Evolutionary conservation across 2,113 vertebrate species (phyloP).

Genomic region (Echinops telfairi): DNA sequence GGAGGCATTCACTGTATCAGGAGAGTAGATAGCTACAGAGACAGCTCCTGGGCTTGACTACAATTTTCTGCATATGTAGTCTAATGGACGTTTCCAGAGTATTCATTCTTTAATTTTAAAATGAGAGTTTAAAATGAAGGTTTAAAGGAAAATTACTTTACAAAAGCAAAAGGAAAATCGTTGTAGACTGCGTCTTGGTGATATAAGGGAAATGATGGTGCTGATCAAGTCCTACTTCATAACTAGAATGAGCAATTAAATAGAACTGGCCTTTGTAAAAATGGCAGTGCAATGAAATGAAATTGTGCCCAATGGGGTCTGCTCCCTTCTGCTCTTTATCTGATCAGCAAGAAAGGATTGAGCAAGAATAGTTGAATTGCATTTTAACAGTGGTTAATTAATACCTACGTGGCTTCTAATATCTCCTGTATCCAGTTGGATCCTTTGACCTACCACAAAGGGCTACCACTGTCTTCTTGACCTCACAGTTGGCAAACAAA

Average conservation of each 20-base stretch:
- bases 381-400: neutral
- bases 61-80: neutral
- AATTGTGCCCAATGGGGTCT: neutral
- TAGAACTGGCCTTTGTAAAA: conserved; percentile 19
- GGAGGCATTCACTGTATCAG: neutral
- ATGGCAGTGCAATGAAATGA: conserved; percentile 36
- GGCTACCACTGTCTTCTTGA: neutral
- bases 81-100: conserved; percentile 18
- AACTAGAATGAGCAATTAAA: conserved; percentile 41
- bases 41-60: neutral
- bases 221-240: neutral
- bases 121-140: conserved; percentile 4
- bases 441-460: neutral
- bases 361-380: conserved; percentile 10
- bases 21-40: neutral
- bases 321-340: conserved; percentile 45
- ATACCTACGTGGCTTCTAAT: neutral
- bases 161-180: neutral
- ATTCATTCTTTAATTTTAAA: conserved; percentile 49
- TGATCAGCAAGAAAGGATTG: neutral
- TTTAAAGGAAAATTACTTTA: conserved; percentile 50
- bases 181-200: neutral
- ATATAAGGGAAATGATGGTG: conserved; percentile 8
- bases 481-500: conserved; percentile 22
- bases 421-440: neutral